Evolutionary conservation across 2,113 vertebrate species (phyloP).

Genomic region (Tachysurus vachellii): DNA sequence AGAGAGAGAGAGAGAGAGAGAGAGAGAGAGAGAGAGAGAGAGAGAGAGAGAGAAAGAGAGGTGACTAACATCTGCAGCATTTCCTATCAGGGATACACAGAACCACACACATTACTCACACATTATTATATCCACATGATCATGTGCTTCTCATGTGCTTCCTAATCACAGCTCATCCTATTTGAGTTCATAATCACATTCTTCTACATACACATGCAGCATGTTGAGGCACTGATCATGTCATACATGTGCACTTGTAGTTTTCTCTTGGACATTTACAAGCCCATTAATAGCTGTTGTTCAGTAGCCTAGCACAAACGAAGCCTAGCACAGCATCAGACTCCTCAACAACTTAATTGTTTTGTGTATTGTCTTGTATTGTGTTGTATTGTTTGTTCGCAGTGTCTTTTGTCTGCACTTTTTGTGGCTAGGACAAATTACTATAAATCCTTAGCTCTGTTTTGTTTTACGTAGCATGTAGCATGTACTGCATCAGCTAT

Average conservation of each 20-base stretch:
- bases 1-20: neutral
- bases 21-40: slow-evolving; percentile 13
- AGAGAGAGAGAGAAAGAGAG: slow-evolving; percentile 9
- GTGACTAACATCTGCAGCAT: slow-evolving; percentile 35
- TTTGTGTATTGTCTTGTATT: too few relatives aligned
- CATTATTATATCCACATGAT: neutral
- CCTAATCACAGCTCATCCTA: neutral
- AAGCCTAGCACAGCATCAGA: too few relatives aligned
- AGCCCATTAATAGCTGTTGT: neutral
- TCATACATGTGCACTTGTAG: neutral
- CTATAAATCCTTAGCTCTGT: too few relatives aligned
- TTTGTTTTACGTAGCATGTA: too few relatives aligned
- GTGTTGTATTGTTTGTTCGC: too few relatives aligned
- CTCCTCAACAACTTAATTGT: too few relatives aligned
- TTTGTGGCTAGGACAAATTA: too few relatives aligned
- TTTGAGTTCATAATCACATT: neutral
- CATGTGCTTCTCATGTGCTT: neutral
- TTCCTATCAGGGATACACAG: neutral
- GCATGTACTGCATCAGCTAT: too few relatives aligned
- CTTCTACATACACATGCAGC: neutral
- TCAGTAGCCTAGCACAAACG: neutral
- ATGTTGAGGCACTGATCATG: neutral
- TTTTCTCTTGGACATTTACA: neutral
- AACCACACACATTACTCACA: slow-evolving; percentile 6
- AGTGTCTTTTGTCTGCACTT: too few relatives aligned